Evolutionary conservation across 2,888 invertebrate species (phyloP).

Genomic region (Brachyptera risi): DNA sequence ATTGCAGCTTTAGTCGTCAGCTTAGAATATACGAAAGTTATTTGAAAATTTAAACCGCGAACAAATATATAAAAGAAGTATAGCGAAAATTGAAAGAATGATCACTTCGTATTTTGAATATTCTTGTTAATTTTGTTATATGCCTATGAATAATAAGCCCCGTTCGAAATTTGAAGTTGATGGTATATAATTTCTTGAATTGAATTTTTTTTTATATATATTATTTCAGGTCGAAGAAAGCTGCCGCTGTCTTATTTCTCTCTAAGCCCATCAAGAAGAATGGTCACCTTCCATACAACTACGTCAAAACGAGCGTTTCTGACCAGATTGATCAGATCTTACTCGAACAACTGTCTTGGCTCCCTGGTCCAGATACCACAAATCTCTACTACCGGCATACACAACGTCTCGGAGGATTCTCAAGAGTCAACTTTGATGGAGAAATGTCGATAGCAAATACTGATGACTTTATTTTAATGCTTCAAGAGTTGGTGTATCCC

Average conservation of each 20-base stretch:
- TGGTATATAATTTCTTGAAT: no score
- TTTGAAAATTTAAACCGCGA: no score
- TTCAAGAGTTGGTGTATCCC: slow-evolving; percentile 23
- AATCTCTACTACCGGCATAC: slow-evolving; percentile 26
- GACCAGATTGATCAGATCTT: slow-evolving; percentile 23
- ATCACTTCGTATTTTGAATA: no score
- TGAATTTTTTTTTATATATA: no score
- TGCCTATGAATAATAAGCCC: no score
- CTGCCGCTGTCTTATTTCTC: slow-evolving; percentile 35
- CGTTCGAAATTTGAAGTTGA: no score
- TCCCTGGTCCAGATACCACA: not conserved
- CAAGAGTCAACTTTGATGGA: slow-evolving; percentile 20
- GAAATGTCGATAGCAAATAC: slow-evolving; percentile 28
- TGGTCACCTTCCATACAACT: slow-evolving; percentile 21
- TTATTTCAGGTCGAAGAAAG: slow-evolving; percentile 32
- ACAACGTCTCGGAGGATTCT: slow-evolving; percentile 22
- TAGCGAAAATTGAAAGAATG: no score
- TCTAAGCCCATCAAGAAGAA: slow-evolving; percentile 31
- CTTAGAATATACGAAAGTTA: no score
- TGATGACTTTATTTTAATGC: slow-evolving; percentile 16
- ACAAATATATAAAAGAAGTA: no score
- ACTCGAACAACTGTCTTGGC: slow-evolving; percentile 22
- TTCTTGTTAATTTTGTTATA: no score
- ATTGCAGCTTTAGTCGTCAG: no score
- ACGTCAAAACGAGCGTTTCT: slow-evolving; percentile 11